These are phyloP conservation scores for Spinibarbus caldwelli DNA, from an alignment of 2,797 vertebrate species.

Conservation along the genomic window DNA sequence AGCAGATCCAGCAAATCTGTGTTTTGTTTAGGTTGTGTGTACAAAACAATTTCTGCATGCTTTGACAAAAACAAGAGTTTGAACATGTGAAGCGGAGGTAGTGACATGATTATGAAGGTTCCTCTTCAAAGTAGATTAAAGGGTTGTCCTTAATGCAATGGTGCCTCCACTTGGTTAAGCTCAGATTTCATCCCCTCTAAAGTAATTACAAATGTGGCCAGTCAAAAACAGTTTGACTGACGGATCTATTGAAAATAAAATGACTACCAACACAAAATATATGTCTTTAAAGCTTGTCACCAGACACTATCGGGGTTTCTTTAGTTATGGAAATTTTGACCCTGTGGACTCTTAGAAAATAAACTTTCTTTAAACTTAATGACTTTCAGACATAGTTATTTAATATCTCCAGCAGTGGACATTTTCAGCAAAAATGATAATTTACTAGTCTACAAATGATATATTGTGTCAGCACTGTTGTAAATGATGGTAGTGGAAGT, in stretches of 20 bases:
- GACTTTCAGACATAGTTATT: background rate
- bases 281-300: background rate
- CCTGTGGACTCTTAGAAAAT: background rate
- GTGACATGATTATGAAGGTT: constrained; percentile 23
- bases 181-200: constrained; percentile 46
- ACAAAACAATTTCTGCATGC: background rate
- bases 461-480: background rate
- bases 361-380: background rate
- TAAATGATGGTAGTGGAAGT: background rate
- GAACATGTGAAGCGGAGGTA: constrained; percentile 20
- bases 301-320: background rate
- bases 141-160: constrained; percentile 33
- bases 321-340: background rate
- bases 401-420: background rate
- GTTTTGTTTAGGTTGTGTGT: constrained; percentile 12
- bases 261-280: background rate
- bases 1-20: constrained; percentile 3
- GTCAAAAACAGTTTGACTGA: constrained; percentile 22
- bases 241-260: constrained; percentile 12
- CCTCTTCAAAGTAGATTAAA: constrained; percentile 51
- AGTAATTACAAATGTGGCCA: constrained; percentile 48
- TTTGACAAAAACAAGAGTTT: constrained; percentile 19
- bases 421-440: background rate
- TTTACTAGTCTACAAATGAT: background rate
- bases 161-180: constrained; percentile 41